Conservation (phyloP, 2,113 vertebrate species). For the Aldabrachelys gigantea region DNA sequence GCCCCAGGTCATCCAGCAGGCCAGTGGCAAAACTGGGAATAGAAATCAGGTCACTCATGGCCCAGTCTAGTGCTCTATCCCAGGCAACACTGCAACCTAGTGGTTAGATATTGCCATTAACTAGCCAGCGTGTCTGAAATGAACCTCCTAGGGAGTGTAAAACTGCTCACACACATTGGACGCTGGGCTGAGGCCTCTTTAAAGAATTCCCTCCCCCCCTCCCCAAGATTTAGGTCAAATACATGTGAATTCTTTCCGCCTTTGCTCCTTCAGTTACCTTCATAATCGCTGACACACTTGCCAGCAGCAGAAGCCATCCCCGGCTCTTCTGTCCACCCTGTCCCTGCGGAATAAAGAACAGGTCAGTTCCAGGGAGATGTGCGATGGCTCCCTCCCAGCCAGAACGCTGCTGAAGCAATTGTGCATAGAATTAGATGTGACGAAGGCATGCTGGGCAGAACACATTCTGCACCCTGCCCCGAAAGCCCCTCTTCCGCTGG, state of each 20-base stretch:
- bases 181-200: neutral
- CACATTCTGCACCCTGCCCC: neutral
- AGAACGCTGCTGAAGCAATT: neutral
- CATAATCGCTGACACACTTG: neutral
- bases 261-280: neutral
- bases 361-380: neutral
- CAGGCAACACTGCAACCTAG: neutral
- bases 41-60: neutral
- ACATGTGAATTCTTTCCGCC: neutral
- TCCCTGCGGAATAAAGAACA: neutral
- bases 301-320: neutral
- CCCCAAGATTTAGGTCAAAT: neutral
- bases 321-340: neutral
- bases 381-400: neutral
- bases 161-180: neutral
- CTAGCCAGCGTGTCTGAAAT: neutral
- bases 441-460: neutral
- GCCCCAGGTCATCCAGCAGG: neutral
- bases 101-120: neutral
- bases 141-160: neutral
- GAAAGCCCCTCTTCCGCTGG: neutral
- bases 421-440: neutral
- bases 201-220: neutral
- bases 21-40: neutral
- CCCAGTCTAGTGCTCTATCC: neutral